phyloP scores from a whole-genome alignment of 2,797 vertebrate genomes.

The Halcyon chelicuti region DNA sequence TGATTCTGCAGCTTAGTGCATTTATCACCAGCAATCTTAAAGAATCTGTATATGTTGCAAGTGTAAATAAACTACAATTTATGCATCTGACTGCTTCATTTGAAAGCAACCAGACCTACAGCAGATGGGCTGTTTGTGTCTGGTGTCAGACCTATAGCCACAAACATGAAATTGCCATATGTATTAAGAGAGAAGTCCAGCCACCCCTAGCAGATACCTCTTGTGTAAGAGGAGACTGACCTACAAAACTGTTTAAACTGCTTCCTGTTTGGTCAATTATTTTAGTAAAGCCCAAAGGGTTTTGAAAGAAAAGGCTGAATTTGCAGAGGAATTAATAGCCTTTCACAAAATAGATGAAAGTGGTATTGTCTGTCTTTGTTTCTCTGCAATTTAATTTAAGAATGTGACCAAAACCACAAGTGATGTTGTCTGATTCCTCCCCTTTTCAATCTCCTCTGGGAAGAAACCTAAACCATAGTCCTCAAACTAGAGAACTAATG shows the following conservation, averaged over 20 bases:
- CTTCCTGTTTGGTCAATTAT: not conserved
- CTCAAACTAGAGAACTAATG: not conserved
- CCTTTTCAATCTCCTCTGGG: not conserved
- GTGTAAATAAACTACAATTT: no score
- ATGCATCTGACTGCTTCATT: no score
- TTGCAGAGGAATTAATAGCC: not conserved
- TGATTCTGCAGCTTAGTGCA: no score
- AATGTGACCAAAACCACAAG: not conserved
- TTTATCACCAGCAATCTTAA: no score
- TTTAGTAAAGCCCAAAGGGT: not conserved
- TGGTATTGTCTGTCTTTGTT: not conserved
- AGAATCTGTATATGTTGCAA: no score
- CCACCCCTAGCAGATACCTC: no score
- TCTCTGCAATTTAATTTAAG: not conserved
- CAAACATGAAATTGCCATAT: no score
- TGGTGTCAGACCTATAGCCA: no score
- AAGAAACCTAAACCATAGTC: not conserved
- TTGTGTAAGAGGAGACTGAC: not conserved
- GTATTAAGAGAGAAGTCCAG: no score
- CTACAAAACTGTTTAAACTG: not conserved
- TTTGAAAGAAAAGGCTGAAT: not conserved
- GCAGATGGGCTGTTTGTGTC: no score
- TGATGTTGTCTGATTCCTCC: not conserved
- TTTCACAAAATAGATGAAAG: not conserved
- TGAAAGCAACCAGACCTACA: no score